phyloP scores from a whole-genome alignment of 2,797 vertebrate genomes.

The Phyllotis vaccarum region DNA sequence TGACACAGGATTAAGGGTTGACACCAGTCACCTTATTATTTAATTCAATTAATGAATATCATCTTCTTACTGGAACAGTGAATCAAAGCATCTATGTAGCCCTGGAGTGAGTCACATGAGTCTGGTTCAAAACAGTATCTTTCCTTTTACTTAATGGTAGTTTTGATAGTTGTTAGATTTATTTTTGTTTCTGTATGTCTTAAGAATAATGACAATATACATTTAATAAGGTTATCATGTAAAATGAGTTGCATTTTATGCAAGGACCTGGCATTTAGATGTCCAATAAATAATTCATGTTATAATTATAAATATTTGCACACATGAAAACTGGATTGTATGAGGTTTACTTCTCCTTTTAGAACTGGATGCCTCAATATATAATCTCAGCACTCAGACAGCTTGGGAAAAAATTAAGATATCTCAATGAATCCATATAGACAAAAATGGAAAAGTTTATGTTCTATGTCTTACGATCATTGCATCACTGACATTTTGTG shows the following conservation, averaged over 20 bases:
- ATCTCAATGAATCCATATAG: not conserved
- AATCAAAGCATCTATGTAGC: not conserved
- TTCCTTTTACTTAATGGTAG: not conserved
- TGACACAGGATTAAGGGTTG: not conserved
- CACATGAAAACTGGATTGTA: not conserved
- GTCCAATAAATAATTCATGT: not conserved
- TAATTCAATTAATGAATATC: not conserved
- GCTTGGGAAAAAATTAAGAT: not conserved
- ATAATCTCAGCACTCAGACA: not conserved
- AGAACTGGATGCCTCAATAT: not conserved
- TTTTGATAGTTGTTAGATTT: not conserved
- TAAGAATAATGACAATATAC: not conserved
- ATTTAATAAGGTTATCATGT: not conserved
- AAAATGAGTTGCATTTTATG: slow-evolving; percentile 2
- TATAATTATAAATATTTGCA: not conserved
- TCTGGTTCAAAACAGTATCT: not conserved
- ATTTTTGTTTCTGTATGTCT: slow-evolving; percentile 35
- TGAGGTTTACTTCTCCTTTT: slow-evolving; percentile 5
- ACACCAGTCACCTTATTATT: not conserved
- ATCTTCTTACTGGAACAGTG: not conserved
- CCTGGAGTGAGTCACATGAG: not conserved
- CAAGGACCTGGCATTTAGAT: not conserved
- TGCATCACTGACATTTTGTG: not conserved
- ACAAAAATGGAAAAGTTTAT: not conserved
- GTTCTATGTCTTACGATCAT: not conserved